Evolutionary conservation across 2,888 invertebrate genomes (phyloP).

Genomic region (Drosophila mimetica): DNA sequence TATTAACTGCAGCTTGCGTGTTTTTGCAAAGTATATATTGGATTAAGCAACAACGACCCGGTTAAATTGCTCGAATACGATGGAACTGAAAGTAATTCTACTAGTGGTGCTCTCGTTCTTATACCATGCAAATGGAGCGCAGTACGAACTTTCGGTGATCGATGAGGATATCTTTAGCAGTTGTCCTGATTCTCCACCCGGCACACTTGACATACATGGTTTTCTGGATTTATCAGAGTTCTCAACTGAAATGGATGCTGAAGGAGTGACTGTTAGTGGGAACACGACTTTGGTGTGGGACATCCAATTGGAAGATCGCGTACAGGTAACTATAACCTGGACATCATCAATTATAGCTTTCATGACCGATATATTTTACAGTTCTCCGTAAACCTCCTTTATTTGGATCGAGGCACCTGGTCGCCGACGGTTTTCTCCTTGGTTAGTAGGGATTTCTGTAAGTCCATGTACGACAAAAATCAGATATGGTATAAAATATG

Average conservation of each 20-base stretch:
- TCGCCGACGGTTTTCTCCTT: background rate
- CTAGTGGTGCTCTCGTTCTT: background rate
- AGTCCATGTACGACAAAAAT: slow-evolving; percentile 13
- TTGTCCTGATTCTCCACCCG: background rate
- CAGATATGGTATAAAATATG: slow-evolving; percentile 14
- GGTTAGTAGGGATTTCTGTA: slow-evolving; percentile 12
- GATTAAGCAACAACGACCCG: background rate
- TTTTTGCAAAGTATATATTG: background rate
- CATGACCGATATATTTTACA: background rate
- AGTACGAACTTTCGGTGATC: background rate
- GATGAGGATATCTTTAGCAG: slow-evolving; percentile 6
- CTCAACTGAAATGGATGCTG: background rate
- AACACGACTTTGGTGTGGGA: slow-evolving; percentile 2
- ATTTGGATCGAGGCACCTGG: slow-evolving; percentile 16
- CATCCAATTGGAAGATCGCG: slow-evolving; percentile 11
- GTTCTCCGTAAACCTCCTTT: background rate
- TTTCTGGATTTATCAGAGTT: background rate
- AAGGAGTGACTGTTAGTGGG: background rate
- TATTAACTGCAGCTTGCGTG: background rate
- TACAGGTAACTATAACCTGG: background rate
- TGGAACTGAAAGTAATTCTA: background rate
- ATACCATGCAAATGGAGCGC: background rate
- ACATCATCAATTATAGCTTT: too few relatives aligned
- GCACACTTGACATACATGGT: slow-evolving; percentile 3
- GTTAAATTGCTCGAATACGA: background rate